Evolutionary conservation across 2,797 vertebrate genomes (phyloP), one percentile per base, ranked within the genome.

Genomic region (Cygnus olor): DNA sequence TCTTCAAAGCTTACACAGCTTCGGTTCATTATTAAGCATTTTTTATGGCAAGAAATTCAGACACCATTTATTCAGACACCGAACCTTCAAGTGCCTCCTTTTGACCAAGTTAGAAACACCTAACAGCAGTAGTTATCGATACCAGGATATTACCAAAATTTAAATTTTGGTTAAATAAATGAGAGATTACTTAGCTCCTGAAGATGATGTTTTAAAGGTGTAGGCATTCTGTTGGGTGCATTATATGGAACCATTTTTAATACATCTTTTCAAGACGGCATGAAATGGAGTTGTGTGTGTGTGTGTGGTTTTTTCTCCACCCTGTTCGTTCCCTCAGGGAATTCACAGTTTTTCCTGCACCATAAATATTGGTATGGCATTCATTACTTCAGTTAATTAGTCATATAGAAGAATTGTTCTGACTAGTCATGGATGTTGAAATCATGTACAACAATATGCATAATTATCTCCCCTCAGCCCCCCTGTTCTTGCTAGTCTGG

Each of bases 351-450:
- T 96, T 96, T 95, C 84, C 94, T 95, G 91, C 64, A 88, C 64
- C 1, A 6, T 90, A 94, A 93, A 88, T 95, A 92, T 36, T 89
- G 78, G 91, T 94, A 90, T 77, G 85, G 72, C 88, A 94, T 86
- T 68, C 83, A 88, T 93, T 90, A 68, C 83, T 94, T 93, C 88
- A 91, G 93, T 92, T 96, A 94, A 96, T 95, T 96, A 97, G 88
- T 96, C 94, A 94, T 87, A 86, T 88, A 91, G 85, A 91, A 88
- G 94, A 94, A 94, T 90, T 96, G 95, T 97, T 85, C 91, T 93
- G 88, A 96, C 94, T 89, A 94, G 94, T 90, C 53, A 36, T 85
- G 83, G 88, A 74, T 96, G 94, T 91, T 93, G 95, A 95, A 96
- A 97, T 92, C 11, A 0, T 6, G 12, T 70, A 11, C 88, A 92